Evolutionary conservation across 2,888 invertebrate genomes (phyloP), one percentile per base, ranked within the genome.

Genomic region (Andrena bicolor): DNA sequence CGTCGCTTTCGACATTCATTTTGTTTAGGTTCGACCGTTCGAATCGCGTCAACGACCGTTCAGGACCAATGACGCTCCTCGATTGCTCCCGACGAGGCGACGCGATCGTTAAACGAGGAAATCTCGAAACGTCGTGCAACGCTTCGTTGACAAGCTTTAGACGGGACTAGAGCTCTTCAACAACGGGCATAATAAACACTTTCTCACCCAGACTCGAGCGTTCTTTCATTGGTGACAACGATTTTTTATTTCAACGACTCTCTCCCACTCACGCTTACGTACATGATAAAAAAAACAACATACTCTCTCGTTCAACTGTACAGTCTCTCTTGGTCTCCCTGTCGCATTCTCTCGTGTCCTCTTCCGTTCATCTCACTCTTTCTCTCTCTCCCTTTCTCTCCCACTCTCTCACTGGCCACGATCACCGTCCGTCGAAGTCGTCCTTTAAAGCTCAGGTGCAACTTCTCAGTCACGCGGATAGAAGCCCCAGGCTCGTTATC

Each of bases 391-490:
- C 32, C 48, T 77, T 20, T 71, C 66, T 71, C 76, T 56, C 73
- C 35, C 74, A 32, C 80, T 75, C 74, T 82, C 74, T 86, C 78
- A 84, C 77, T 81, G 66, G 76, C 69, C 84, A 81, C 73, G 71
- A 83, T 82, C 84, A 89, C 74, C 72, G 81, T 86, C 85, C 88
- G 84, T 84, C 73, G 86, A 87, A 85, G 84, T 82, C 70, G 76
- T 89, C 86, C 81, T 85, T 77, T 41, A 41, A 41, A 63, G 76
- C 80, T 79, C 80, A 80, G 80, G 73, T 86, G 76, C 78, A 78
- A 83, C 80, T 79, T 86, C 76, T 85, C 88, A 89, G 85, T 86
- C 89, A 89, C 83, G 80, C 89, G 64, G 77, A 81, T 88, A 83
- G 83, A 83, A 88, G 84, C 76, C 82, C 76, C 87, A 87, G 79